Evolutionary conservation across 1,140 invertebrate genomes (phyloP).

Genomic region (Periplaneta americana): DNA sequence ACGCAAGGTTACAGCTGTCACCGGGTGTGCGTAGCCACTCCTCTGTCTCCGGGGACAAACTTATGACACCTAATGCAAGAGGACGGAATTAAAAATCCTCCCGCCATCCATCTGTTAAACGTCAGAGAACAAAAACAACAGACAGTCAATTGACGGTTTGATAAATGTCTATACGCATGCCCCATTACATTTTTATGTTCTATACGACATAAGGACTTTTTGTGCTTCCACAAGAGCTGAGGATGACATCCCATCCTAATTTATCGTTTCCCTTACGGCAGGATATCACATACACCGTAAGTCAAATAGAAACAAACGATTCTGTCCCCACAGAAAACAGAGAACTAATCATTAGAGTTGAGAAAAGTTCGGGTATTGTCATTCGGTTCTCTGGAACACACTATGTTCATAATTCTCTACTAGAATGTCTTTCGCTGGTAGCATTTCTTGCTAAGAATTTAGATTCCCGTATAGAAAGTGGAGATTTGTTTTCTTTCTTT

Average conservation of each 20-base stretch:
- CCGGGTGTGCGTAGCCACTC: no score
- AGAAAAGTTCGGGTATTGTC: neutral
- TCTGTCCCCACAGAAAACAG: neutral
- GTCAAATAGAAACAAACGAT: neutral
- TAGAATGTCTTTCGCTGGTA: no score
- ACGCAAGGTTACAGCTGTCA: no score
- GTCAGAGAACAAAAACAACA: neutral
- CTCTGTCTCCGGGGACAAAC: no score
- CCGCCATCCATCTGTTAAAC: neutral
- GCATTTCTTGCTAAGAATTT: no score
- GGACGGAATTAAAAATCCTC: neutral
- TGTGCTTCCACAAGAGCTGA: neutral
- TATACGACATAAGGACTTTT: no score
- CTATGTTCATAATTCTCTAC: neutral
- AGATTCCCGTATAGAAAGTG: no score
- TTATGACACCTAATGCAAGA: neutral
- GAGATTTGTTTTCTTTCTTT: no score
- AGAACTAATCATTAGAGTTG: neutral
- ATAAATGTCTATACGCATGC: neutral
- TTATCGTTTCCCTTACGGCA: neutral
- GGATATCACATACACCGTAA: neutral
- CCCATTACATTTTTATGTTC: neutral
- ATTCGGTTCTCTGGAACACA: neutral
- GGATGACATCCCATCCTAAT: neutral
- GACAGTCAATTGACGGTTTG: neutral